These are phyloP conservation scores for Pygocentrus nattereri DNA, from an alignment of 2,797 vertebrate genomes.

Conservation along the genomic window DNA sequence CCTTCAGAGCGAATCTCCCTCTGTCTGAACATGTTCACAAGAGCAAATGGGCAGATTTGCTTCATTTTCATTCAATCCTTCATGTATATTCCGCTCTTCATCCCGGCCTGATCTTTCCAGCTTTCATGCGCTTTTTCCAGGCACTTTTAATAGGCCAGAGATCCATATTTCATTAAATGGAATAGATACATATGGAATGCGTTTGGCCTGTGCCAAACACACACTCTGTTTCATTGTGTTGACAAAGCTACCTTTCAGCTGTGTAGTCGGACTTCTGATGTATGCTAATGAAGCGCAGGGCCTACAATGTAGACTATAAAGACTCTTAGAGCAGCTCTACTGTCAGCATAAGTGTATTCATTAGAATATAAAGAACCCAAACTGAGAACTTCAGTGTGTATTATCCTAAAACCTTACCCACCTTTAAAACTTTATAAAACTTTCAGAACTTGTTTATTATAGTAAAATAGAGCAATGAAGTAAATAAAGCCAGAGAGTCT, in stretches of 20 bases:
- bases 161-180: conserved; percentile 51
- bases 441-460: too few relatives aligned
- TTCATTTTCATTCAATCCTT: conserved; percentile 26
- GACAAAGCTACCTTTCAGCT: conserved; percentile 28
- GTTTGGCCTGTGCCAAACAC: not conserved
- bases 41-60: conserved; percentile 32
- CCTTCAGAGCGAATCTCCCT: not conserved
- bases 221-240: conserved; percentile 1
- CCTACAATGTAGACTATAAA: not conserved
- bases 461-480: too few relatives aligned
- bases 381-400: not conserved
- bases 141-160: conserved; percentile 28
- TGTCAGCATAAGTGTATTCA: not conserved
- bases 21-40: not conserved
- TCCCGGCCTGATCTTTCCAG: not conserved
- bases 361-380: not conserved
- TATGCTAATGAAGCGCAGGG: not conserved
- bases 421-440: too few relatives aligned
- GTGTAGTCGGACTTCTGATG: conserved; percentile 6
- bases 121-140: conserved; percentile 15
- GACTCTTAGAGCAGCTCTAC: not conserved
- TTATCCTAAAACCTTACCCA: too few relatives aligned
- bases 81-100: conserved; percentile 36
- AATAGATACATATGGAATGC: conserved; percentile 18
- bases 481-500: too few relatives aligned